These are phyloP conservation scores for Plutella xylostella DNA, from an alignment of 2,888 invertebrate species.

Conservation along the genomic window DNA sequence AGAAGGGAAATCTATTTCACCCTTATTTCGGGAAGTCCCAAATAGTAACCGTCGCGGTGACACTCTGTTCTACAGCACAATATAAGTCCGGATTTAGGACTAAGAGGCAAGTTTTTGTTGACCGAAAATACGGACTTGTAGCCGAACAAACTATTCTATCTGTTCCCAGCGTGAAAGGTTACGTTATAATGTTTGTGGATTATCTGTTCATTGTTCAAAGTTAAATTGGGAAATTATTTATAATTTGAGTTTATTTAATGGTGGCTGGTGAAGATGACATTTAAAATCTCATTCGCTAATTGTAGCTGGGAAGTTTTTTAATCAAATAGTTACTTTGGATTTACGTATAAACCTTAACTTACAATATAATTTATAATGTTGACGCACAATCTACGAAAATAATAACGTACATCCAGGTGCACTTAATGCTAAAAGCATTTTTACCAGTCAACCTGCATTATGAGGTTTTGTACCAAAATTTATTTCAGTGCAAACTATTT, in stretches of 20 bases:
- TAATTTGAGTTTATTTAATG: neutral
- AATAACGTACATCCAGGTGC: too few species aligned
- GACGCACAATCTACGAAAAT: too few species aligned
- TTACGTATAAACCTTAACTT: too few species aligned
- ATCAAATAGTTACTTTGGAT: too few species aligned
- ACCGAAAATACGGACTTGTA: neutral
- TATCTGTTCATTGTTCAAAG: neutral
- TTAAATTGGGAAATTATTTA: neutral
- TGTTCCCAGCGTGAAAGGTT: neutral
- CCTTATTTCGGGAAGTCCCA: neutral
- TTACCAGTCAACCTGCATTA: too few species aligned
- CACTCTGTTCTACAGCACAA: neutral
- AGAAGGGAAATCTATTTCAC: neutral
- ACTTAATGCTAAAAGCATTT: too few species aligned
- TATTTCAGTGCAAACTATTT: too few species aligned
- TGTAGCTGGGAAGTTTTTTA: too few species aligned
- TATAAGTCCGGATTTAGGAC: constrained; percentile 6
- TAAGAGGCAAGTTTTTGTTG: constrained; percentile 5
- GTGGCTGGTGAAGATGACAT: too few species aligned
- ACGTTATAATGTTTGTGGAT: neutral
- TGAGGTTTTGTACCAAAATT: too few species aligned
- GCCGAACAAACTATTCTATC: constrained; percentile 1
- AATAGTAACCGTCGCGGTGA: too few species aligned
- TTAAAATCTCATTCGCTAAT: neutral
- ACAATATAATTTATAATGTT: too few species aligned